A percentile compares a stretch with the other conserved stretches of the same genome.
These are phyloP conservation scores for Tetramorium alpestre DNA, from an alignment of 1,140 invertebrate species.

Conservation along the genomic window DNA sequence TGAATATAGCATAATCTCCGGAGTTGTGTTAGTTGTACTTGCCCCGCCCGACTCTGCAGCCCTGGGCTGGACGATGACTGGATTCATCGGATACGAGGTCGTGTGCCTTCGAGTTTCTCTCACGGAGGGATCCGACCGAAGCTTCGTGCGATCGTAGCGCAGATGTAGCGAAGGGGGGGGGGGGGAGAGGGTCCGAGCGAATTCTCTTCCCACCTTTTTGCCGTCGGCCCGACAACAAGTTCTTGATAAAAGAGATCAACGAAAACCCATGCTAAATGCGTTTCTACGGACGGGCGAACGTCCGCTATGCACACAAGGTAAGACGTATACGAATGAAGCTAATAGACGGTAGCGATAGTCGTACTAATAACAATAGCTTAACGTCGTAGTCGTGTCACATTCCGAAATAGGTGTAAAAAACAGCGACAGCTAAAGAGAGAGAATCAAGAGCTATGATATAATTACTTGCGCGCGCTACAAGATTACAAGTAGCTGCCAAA, in stretches of 20 bases:
- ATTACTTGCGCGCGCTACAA: constrained; percentile 56
- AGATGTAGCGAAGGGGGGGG: not conserved
- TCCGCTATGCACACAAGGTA: constrained; percentile 56
- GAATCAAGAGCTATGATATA: constrained; percentile 63
- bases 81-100: constrained; percentile 73
- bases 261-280: not conserved
- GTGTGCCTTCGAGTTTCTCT: constrained; percentile 66
- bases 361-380: constrained; percentile 38
- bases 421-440: constrained; percentile 57
- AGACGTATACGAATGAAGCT: constrained; percentile 57
- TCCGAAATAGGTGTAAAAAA: constrained; percentile 48
- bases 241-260: not conserved
- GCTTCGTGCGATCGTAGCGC: constrained; percentile 53
- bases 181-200: not conserved
- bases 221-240: not conserved
- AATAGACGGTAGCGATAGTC: constrained; percentile 47
- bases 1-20: constrained; percentile 72
- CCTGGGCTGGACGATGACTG: constrained; percentile 63
- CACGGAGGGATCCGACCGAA: constrained; percentile 68
- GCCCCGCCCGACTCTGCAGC: constrained; percentile 44
- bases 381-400: constrained; percentile 41
- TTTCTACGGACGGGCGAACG: constrained; percentile 44
- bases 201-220: not conserved
- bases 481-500: not conserved
- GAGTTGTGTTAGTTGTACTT: constrained; percentile 68